Percentiles rank a stretch among this genome's conserved stretches.
Evolutionary conservation across 2,113 vertebrate genomes (phyloP).

Genomic region (Carlito syrichta): DNA sequence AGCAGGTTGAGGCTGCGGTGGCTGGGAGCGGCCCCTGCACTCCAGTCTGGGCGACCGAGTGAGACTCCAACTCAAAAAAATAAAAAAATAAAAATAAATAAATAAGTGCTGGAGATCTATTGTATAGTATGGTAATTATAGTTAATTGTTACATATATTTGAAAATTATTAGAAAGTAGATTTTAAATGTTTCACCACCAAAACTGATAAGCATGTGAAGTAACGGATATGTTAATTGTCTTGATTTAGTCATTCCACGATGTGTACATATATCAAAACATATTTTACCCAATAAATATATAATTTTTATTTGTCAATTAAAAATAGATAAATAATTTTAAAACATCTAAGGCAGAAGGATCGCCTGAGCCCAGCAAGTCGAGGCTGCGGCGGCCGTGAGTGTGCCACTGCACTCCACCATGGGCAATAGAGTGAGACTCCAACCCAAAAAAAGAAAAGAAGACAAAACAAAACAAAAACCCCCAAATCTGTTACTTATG

Average conservation of each 20-base stretch:
- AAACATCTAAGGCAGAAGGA: too few species aligned
- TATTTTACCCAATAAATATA: background rate
- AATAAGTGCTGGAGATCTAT: background rate
- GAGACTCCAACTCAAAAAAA: too few species aligned
- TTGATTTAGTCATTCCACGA: background rate
- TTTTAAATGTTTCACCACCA: background rate
- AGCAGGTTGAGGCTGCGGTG: too few species aligned
- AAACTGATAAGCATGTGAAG: background rate
- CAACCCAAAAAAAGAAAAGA: background rate
- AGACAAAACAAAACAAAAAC: too few species aligned
- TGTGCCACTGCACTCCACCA: too few species aligned
- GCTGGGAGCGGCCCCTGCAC: too few species aligned
- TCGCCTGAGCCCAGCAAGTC: too few species aligned
- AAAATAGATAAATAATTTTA: background rate
- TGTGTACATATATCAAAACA: background rate
- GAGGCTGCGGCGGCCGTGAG: too few species aligned
- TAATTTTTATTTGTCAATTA: background rate
- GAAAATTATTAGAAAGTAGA: background rate
- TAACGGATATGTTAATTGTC: background rate
- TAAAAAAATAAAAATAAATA: too few species aligned
- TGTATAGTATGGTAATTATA: fast-evolving
- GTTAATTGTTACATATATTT: background rate
- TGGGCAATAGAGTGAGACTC: too few species aligned
- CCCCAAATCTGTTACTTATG: background rate
- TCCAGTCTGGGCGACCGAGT: too few species aligned